Base-by-base conservation (phyloP, 1,140 invertebrate genomes). In the Calliphora vicina region DNA sequence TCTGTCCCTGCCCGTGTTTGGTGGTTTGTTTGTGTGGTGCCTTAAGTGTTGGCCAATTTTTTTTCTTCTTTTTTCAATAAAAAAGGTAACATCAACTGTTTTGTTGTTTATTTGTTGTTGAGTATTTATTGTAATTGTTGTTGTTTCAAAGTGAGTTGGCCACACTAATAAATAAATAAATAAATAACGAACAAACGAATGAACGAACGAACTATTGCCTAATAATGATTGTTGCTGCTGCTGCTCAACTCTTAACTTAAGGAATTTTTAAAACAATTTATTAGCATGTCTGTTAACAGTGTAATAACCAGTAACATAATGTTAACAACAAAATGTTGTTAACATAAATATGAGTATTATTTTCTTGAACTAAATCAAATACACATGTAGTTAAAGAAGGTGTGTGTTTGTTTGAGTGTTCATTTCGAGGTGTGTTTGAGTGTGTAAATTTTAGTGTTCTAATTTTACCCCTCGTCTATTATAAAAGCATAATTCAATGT, bases 401-500 rank as follows among this genome's bases (percentile, higher is more conserved):
- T 67, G 5, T 23, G 23, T 67, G 5, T 23, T 23, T 67, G 6
- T 5, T 23, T 67, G 20, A 10, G 20, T 10, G n/a, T n/a, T n/a
- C n/a, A 57, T 67, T 20, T 67, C 8, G n/a, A 20, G 20, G 35
- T 17, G 57, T 67, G 74, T 20, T 17, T 78, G 17, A 42, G 74
- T 43, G 35, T 78, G 35, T 25, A 1, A 25, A 12, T 23, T 67
- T 67, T 25, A 6, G 74, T 78, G 74, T 78, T 78, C 74, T 78
- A 78, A 78, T 78, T 78, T 78, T 45, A 35, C 35, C 35, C 10
- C 35, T 35, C 35, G 35, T 57, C 61, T 43, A 78, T 78, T 78
- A 78, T 43, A 43, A 78, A 78, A 43, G 74, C 74, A 78, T 78
- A 78, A 78, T 78, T 78, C 74, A 78, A 78, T 78, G 74, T 78